A percentile compares a stretch with the other conserved stretches of the same genome.
Conservation (phyloP, 2,113 vertebrate species). For the Lampris incognitus region DNA sequence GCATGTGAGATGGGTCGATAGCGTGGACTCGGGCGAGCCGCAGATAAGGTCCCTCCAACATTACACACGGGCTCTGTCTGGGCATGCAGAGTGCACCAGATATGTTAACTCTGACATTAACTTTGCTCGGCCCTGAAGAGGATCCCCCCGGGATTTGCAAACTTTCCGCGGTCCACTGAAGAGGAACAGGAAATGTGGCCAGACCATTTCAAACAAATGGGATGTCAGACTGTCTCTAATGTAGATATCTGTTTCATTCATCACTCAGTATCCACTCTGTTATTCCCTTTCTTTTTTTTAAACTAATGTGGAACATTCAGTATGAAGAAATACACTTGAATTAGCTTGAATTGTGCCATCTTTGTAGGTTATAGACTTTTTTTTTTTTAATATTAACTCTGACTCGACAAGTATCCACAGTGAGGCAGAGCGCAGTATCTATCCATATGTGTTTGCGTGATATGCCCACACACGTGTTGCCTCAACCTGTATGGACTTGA, state of each 20-base stretch:
- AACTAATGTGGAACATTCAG: no score
- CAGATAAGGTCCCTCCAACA: slow-evolving; percentile 49
- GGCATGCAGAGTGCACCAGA: slow-evolving; percentile 49
- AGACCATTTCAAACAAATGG: slow-evolving; percentile 5
- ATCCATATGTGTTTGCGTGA: background rate
- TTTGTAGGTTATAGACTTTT: no score
- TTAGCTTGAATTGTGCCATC: no score
- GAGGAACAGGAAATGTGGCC: background rate
- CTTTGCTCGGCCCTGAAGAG: background rate
- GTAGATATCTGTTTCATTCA: background rate
- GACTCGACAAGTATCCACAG: no score
- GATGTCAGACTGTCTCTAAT: background rate
- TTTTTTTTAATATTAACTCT: no score
- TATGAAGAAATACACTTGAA: no score
- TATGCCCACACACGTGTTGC: background rate
- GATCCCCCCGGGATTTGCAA: slow-evolving; percentile 24
- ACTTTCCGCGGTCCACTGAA: background rate
- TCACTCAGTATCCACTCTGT: no score
- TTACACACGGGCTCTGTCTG: slow-evolving; percentile 61
- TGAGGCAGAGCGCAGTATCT: background rate
- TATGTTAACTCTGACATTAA: slow-evolving; percentile 26
- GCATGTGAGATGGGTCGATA: slow-evolving; percentile 49
- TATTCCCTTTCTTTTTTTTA: no score
- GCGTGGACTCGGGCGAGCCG: slow-evolving; percentile 36
- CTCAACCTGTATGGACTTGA: background rate